Conservation (phyloP, 2,797 vertebrate genomes). For the Erithacus rubecula region DNA sequence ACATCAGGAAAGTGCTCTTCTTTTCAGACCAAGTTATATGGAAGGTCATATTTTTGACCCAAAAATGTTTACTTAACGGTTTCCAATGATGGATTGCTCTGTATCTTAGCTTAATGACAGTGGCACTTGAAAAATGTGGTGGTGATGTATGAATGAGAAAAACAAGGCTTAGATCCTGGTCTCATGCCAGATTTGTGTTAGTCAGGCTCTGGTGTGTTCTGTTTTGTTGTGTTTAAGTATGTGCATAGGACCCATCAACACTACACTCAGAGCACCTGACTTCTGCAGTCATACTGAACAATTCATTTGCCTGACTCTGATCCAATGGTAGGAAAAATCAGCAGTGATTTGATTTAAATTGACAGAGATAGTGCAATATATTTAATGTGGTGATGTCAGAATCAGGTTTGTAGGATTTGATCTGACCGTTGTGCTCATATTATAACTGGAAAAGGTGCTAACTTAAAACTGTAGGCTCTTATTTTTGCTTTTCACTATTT, state of each 20-base stretch:
- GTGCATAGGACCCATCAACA: neutral
- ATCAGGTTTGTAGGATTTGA: neutral
- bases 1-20: neutral
- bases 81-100: constrained; percentile 1
- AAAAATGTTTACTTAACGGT: neutral
- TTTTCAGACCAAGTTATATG: neutral
- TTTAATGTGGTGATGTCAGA: neutral
- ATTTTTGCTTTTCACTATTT: neutral
- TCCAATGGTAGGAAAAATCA: neutral
- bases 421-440: neutral
- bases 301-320: neutral
- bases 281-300: neutral
- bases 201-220: neutral
- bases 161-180: constrained; percentile 18
- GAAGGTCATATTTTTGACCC: neutral
- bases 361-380: neutral
- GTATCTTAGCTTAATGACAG: constrained; percentile 35
- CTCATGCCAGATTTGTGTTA: neutral
- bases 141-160: constrained; percentile 32
- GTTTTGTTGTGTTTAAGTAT: neutral
- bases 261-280: neutral
- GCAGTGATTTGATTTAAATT: neutral
- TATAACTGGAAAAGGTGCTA: neutral
- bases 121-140: constrained; percentile 41
- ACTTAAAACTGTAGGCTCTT: neutral